Evolutionary conservation across 2,797 vertebrate genomes (phyloP).

Genomic region (Babyrousa celebensis): DNA sequence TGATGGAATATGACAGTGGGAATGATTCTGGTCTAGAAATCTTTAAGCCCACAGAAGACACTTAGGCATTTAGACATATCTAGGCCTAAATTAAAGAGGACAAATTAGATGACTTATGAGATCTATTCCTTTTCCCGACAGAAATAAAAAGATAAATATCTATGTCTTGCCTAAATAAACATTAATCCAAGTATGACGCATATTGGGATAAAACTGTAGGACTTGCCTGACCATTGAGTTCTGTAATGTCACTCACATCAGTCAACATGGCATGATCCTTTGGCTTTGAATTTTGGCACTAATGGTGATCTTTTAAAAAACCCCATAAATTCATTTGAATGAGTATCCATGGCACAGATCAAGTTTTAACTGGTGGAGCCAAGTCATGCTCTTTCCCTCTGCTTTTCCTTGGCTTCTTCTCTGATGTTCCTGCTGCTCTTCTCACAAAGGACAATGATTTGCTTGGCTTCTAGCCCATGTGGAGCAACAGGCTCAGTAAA

Average conservation of each 20-base stretch:
- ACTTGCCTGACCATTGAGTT: slow-evolving; percentile 10
- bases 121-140: not conserved
- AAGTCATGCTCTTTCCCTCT: slow-evolving; percentile 87
- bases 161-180: slow-evolving; percentile 42
- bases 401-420: slow-evolving; percentile 80
- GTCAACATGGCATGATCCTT: slow-evolving; percentile 49
- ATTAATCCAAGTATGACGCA: not conserved
- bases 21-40: not conserved
- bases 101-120: not conserved
- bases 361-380: slow-evolving; percentile 75
- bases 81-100: not conserved
- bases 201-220: not conserved
- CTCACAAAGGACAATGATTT: slow-evolving; percentile 74
- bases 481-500: not conserved
- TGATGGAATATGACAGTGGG: not conserved
- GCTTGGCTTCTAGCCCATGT: slow-evolving; percentile 42
- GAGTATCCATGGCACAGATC: slow-evolving; percentile 61
- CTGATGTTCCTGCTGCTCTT: slow-evolving; percentile 77
- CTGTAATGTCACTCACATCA: not conserved
- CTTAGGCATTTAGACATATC: not conserved
- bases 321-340: slow-evolving; percentile 82
- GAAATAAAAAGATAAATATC: slow-evolving; percentile 36
- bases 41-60: slow-evolving; percentile 22
- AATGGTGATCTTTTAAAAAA: slow-evolving; percentile 67
- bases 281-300: slow-evolving; percentile 80